phyloP scores from a whole-genome alignment of 2,113 vertebrate species.

The Spermophilus dauricus region DNA sequence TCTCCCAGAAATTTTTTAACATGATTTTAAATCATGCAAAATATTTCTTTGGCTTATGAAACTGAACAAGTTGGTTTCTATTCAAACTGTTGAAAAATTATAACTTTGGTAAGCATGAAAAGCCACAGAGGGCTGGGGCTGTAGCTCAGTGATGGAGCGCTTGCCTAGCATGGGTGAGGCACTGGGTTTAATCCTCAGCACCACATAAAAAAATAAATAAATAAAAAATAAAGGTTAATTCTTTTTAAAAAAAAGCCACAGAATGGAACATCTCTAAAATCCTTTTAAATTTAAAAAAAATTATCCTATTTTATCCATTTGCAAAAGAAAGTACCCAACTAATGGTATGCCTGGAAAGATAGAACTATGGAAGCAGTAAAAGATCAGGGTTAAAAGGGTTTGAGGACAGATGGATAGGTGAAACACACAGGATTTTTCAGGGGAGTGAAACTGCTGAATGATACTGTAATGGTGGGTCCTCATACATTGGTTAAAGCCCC shows the following conservation, averaged over 20 bases:
- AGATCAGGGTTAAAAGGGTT: not conserved
- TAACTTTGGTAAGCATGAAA: constrained; percentile 24
- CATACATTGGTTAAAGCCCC: not conserved
- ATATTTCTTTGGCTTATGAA: not conserved
- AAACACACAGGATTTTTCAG: not conserved
- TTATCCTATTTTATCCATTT: not conserved
- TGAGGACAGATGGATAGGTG: accelerated
- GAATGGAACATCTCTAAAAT: constrained; percentile 42
- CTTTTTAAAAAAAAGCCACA: not conserved
- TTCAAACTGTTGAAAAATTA: not conserved
- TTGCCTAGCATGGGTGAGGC: too few relatives aligned
- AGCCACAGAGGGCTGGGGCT: not conserved
- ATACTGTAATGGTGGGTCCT: not conserved
- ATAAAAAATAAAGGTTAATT: too few relatives aligned
- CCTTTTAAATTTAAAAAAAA: not conserved
- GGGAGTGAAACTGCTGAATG: not conserved
- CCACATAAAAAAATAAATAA: too few relatives aligned
- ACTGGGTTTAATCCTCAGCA: too few relatives aligned
- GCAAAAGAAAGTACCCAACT: constrained; percentile 18
- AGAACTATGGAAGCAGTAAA: not conserved
- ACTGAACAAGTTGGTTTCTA: not conserved
- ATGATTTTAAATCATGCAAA: constrained; percentile 42
- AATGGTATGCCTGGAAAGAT: not conserved
- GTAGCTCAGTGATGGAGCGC: too few relatives aligned
- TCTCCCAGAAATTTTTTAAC: constrained; percentile 57